Evolutionary conservation across 2,113 vertebrate genomes (phyloP).

Genomic region (Saguinus imperator): DNA sequence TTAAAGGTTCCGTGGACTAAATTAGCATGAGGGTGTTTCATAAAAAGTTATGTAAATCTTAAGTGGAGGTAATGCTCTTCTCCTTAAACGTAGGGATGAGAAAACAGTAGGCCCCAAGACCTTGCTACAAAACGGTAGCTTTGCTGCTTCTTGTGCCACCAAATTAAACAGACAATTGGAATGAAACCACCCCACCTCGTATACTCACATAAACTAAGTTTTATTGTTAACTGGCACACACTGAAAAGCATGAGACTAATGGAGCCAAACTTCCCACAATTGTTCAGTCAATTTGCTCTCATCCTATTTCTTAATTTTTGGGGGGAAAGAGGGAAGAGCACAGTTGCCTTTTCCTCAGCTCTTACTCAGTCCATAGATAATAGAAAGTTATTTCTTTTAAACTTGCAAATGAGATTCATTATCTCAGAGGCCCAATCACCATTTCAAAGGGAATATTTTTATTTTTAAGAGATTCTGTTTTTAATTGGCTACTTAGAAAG

Average conservation of each 20-base stretch:
- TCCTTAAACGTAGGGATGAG: not conserved
- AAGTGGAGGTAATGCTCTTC: not conserved
- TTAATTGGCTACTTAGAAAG: conserved; percentile 57
- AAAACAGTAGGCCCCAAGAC: not conserved
- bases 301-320: not conserved
- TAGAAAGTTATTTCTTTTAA: conserved; percentile 23
- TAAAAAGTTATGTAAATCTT: conserved; percentile 74
- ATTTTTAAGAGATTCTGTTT: conserved; percentile 44
- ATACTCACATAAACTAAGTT: not conserved
- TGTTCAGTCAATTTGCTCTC: conserved; percentile 3
- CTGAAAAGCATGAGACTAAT: not conserved
- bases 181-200: not conserved
- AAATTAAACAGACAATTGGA: conserved; percentile 31
- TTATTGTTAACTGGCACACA: not conserved
- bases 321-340: not conserved
- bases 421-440: conserved; percentile 53
- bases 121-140: not conserved
- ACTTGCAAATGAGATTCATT: conserved; percentile 33
- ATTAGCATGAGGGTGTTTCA: conserved; percentile 71
- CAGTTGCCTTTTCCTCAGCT: not conserved
- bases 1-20: conserved; percentile 68
- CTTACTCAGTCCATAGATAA: not conserved
- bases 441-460: conserved; percentile 39
- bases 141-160: conserved; percentile 29
- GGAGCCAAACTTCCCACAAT: not conserved